A percentile compares a stretch with the other conserved stretches of the same genome.
Evolutionary conservation across 2,797 vertebrate genomes (phyloP).

Genomic region (Scyliorhinus canicula): DNA sequence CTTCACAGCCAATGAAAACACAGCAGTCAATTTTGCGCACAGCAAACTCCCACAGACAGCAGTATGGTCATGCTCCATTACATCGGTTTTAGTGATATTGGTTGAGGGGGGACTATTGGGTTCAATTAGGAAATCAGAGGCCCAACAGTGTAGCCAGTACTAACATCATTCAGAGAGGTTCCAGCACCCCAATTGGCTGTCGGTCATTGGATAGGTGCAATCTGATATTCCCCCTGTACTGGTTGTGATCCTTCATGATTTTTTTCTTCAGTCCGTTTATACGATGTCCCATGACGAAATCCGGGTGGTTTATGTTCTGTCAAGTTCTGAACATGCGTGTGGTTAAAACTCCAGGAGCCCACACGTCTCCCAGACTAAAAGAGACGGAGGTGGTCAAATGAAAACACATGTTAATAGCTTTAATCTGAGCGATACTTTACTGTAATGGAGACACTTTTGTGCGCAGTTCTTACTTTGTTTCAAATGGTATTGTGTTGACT

Average conservation of each 20-base stretch:
- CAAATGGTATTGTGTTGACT: neutral
- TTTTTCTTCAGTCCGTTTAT: neutral
- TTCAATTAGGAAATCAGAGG: neutral
- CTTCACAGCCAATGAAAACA: neutral
- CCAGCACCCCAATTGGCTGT: neutral
- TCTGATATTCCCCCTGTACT: neutral
- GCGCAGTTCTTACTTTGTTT: neutral
- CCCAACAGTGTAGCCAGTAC: neutral
- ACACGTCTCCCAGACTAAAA: neutral
- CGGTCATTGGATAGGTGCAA: neutral
- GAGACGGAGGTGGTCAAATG: neutral
- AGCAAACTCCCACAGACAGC: neutral
- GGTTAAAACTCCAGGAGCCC: neutral
- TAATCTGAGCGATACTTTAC: neutral
- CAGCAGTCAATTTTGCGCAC: too few species aligned
- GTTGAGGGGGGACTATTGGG: neutral
- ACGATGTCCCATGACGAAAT: neutral
- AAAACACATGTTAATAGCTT: conserved; percentile 11
- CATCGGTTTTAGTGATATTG: neutral
- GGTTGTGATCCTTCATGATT: neutral
- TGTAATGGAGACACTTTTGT: neutral
- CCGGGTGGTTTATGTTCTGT: neutral
- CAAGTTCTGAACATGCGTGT: neutral
- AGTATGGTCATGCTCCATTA: neutral
- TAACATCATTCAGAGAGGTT: neutral